Evolutionary conservation across 2,113 vertebrate genomes (phyloP), one percentile per base, ranked within the genome.

Genomic region (Panthera tigris): DNA sequence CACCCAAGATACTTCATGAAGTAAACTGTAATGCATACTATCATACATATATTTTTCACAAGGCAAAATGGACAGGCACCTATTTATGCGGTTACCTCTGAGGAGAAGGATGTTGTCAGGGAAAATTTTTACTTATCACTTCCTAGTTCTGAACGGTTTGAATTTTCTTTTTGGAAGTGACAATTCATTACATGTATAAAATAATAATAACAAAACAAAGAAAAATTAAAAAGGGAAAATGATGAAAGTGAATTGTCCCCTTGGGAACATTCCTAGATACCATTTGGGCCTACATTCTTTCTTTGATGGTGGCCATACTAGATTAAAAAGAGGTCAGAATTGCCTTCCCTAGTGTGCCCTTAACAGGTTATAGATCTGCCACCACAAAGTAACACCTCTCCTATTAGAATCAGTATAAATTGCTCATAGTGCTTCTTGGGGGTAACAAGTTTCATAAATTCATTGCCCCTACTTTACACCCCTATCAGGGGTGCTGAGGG

Each of bases 1-100:
- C 82, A 36, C 36, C 65, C 39, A 69, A 94, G 69, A 52, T 81
- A 95, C 68, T 92, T 92, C 81, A 89, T 86, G 65, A 86, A 89
- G 50, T 91, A 84, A 93, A 91, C 25, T 81, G 7, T 36, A 48
- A 39, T 76, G 10, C 36, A 63, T 57, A 71, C 31, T 61, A 69
- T 69, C 29, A 76, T 8, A 45, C 19, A n/a, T 55, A 39, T 69
- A 76, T 79, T 73, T 94, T 94, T 91, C 69, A 95, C 1, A 88
- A 95, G 27, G 68, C 79, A 31, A 94, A 97, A 92, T 52, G 16
- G 33, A 45, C 19, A 69, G 33, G 31, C 3, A 95, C 4, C 27
- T 89, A 82, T 87, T 95, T 6, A 13, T 71, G 41, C 52, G 4
- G 55, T 94, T 87, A 86, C 3, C 29, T 89, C 74, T 87, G 5